Evolutionary conservation across 1,140 invertebrate species (phyloP), one percentile per base, ranked within the genome.

Genomic region (Hycleus cichorii): DNA sequence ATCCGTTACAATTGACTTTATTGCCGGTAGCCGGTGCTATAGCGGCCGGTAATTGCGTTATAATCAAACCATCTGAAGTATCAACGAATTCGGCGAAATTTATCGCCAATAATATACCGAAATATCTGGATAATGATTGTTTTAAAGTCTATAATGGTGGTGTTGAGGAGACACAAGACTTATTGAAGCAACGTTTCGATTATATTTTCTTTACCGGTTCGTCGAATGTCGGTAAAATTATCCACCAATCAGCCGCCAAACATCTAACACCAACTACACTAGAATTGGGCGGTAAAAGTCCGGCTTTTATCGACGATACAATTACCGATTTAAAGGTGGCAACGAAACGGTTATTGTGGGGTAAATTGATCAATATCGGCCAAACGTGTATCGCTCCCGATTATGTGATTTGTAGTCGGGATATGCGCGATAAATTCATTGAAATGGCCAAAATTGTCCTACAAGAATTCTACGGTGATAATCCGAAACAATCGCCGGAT

Each of bases 381-480:
- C 97, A 99, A 77, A 98, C 95, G 0, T 99, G 97, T 74, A 90
- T 99, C 57, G 94, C 95, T 3, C 96, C 97, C 1, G 97, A 99
- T 78, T 99, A 98, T 73, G 69, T 99, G 39, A 77, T 99, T 11
- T 97, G 94, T 72, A 83, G 86, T 4, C 82, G 83, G 66, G 82
- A 88, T 69, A 76, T 90, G 0, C 83, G 89, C 68, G 75, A 80
- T 3, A 80, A 82, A 63, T 83, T 92, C 58, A 67, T 97, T 9
- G 76, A 81, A 18, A 79, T 79, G 58, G 78, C 81, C 3, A 84
- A 81, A 69, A 76, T 79, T 47, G 72, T 90, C 27, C 64, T 98
- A 0, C 79, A 83, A 51, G 84, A 93, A 64, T 97, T 91, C 83
- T 98, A 90, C 71, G 89, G 91, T 2, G 80, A 86, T 0, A 83